Conservation (phyloP, 2,797 vertebrate genomes). For the Rhinella marina region DNA sequence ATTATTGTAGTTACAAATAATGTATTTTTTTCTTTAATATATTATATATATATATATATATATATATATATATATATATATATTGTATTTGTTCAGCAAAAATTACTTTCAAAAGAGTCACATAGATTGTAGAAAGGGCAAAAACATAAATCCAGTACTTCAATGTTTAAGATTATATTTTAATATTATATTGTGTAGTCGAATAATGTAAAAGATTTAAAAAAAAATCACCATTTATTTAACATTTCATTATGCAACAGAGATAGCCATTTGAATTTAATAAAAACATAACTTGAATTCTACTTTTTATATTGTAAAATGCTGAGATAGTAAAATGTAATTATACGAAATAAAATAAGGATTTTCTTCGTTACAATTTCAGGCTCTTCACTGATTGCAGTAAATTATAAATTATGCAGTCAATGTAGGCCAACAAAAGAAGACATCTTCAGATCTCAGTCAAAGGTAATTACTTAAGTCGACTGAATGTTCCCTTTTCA, state of each 20-base stretch:
- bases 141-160: not conserved
- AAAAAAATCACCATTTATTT: constrained; percentile 14
- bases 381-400: constrained; percentile 83
- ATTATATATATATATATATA: not conserved
- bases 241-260: constrained; percentile 38
- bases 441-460: constrained; percentile 97
- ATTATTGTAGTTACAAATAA: too few species aligned
- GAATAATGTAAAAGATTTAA: not conserved
- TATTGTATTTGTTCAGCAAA: constrained; percentile 1
- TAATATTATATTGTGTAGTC: not conserved
- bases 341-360: constrained; percentile 78
- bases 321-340: constrained; percentile 68
- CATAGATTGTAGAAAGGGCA: not conserved
- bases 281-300: constrained; percentile 64
- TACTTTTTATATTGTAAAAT: constrained; percentile 66
- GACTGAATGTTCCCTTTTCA: constrained; percentile 85
- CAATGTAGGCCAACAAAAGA: constrained; percentile 96
- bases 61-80: not conserved
- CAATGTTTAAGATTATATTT: not conserved
- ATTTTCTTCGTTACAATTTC: constrained; percentile 79
- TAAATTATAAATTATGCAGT: constrained; percentile 99
- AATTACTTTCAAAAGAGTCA: not conserved
- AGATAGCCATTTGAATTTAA: constrained; percentile 30
- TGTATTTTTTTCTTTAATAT: too few species aligned
- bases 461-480: constrained; percentile 98